Conservation (phyloP, 2,113 vertebrate species). For the Cervus canadensis region DNA sequence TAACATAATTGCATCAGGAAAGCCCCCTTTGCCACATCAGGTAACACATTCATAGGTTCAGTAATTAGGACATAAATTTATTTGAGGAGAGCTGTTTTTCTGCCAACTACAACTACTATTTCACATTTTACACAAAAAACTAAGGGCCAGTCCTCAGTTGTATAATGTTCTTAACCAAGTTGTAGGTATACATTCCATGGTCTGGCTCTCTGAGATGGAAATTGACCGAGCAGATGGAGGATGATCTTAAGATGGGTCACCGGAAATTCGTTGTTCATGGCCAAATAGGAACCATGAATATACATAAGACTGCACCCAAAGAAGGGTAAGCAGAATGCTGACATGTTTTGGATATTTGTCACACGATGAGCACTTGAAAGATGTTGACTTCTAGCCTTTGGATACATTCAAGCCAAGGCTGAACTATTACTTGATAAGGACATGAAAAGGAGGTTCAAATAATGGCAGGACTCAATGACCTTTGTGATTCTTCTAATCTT, state of each 20-base stretch:
- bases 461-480: slow-evolving; percentile 5
- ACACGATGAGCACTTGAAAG: not conserved
- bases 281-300: not conserved
- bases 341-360: not conserved
- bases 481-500: not conserved
- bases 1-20: not conserved
- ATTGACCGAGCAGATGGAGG: not conserved
- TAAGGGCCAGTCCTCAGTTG: not conserved
- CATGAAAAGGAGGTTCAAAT: not conserved
- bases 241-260: not conserved
- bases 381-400: not conserved
- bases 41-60: not conserved
- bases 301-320: not conserved
- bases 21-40: not conserved
- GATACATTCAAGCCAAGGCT: not conserved
- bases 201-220: not conserved
- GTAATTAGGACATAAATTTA: not conserved
- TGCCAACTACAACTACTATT: not conserved
- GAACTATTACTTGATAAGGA: not conserved
- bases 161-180: not conserved
- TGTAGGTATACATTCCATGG: not conserved
- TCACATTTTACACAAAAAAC: not conserved
- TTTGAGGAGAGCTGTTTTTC: not conserved
- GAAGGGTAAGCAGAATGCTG: not conserved
- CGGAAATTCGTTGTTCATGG: not conserved